phyloP scores from a whole-genome alignment of 2,113 vertebrate genomes.

The Sialia sialis region DNA sequence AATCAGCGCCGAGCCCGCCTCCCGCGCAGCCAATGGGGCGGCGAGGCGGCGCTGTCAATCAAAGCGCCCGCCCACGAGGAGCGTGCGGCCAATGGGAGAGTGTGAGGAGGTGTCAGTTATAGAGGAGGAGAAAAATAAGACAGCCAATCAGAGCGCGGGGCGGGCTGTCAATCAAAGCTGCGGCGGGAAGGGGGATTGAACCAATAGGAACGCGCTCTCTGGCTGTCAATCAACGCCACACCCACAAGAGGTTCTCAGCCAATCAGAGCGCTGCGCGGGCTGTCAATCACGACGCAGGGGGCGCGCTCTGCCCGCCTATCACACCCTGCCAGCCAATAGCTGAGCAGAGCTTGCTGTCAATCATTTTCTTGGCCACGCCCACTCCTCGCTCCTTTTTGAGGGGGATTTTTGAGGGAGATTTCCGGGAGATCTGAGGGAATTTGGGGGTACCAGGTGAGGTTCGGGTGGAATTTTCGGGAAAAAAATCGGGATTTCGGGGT shows the following conservation, averaged over 20 bases:
- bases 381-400: no score
- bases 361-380: background rate
- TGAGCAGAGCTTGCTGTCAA: background rate
- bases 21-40: fast-evolving
- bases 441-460: no score
- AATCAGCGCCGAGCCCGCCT: background rate
- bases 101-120: fast-evolving
- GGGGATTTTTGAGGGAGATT: background rate
- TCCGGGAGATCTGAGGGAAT: background rate
- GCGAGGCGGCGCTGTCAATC: fast-evolving
- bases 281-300: background rate
- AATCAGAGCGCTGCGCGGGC: background rate
- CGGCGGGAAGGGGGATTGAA: background rate
- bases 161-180: fast-evolving
- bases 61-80: background rate
- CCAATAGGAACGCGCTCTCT: fast-evolving
- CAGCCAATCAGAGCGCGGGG: fast-evolving
- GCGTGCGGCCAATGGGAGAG: background rate
- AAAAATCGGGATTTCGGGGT: no score
- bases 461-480: no score
- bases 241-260: background rate
- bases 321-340: no score
- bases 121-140: fast-evolving
- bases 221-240: background rate
- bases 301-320: background rate